Percentiles rank a stretch among this genome's conserved stretches.
phyloP scores from a whole-genome alignment of 2,113 vertebrate genomes.

The Copsychus sechellarum region DNA sequence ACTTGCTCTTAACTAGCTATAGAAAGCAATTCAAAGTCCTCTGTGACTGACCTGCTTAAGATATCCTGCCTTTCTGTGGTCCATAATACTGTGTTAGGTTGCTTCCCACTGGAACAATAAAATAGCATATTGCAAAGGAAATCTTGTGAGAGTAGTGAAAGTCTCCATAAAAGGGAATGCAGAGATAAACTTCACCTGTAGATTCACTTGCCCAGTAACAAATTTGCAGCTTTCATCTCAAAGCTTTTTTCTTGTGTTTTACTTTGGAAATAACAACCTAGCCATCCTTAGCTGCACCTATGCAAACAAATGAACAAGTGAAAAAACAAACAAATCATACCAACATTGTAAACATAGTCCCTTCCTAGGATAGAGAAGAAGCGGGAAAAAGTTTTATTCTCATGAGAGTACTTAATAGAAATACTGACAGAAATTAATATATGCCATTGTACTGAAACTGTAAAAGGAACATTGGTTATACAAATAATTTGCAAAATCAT shows the following conservation, averaged over 20 bases:
- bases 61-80: neutral
- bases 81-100: neutral
- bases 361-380: neutral
- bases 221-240: neutral
- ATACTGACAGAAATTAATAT: neutral
- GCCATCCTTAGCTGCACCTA: neutral
- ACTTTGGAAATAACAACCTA: neutral
- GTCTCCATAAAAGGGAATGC: neutral
- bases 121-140: neutral
- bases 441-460: fast-evolving
- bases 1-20: neutral
- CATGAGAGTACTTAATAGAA: neutral
- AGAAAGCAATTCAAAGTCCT: neutral
- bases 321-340: neutral
- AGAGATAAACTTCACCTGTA: neutral
- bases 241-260: neutral
- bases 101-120: neutral
- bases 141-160: neutral
- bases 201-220: neutral
- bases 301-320: neutral
- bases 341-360: neutral
- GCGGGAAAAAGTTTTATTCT: neutral
- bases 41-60: neutral
- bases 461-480: neutral
- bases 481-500: neutral